Evolutionary conservation across 2,797 vertebrate genomes (phyloP).

Genomic region (Schizopygopsis pylzovi): DNA sequence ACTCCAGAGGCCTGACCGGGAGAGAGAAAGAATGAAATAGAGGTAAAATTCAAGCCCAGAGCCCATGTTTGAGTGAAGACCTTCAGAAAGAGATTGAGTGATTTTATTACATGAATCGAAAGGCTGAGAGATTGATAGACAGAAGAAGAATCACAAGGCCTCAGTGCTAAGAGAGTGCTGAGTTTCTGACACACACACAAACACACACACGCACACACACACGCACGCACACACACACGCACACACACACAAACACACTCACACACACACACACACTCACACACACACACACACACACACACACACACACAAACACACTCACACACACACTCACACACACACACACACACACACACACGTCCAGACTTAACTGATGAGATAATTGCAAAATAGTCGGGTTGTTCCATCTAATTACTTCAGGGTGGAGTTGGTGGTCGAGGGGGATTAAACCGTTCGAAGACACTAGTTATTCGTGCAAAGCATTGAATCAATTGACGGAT

Average conservation of each 20-base stretch:
- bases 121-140: constrained; percentile 57
- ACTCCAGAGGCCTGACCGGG: constrained; percentile 54
- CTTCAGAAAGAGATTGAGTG: constrained; percentile 27
- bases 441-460: constrained; percentile 71
- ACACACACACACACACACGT: constrained; percentile 64
- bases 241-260: constrained; percentile 61
- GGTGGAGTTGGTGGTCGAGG: constrained; percentile 62
- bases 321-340: constrained; percentile 63
- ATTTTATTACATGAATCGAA: constrained; percentile 45
- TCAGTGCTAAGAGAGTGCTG: constrained; percentile 49
- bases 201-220: constrained; percentile 58
- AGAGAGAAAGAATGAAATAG: constrained; percentile 52
- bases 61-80: constrained; percentile 47
- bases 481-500: constrained; percentile 72
- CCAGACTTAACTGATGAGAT: constrained; percentile 78
- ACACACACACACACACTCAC: constrained; percentile 60
- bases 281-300: constrained; percentile 55
- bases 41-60: constrained; percentile 53
- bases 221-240: constrained; percentile 65
- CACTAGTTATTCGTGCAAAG: constrained; percentile 61
- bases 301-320: constrained; percentile 65
- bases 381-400: constrained; percentile 74
- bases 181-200: constrained; percentile 55
- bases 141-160: constrained; percentile 63
- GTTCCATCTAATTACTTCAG: constrained; percentile 73